Evolutionary conservation across 2,888 invertebrate genomes (phyloP).

Genomic region (Cheilosia impressa): DNA sequence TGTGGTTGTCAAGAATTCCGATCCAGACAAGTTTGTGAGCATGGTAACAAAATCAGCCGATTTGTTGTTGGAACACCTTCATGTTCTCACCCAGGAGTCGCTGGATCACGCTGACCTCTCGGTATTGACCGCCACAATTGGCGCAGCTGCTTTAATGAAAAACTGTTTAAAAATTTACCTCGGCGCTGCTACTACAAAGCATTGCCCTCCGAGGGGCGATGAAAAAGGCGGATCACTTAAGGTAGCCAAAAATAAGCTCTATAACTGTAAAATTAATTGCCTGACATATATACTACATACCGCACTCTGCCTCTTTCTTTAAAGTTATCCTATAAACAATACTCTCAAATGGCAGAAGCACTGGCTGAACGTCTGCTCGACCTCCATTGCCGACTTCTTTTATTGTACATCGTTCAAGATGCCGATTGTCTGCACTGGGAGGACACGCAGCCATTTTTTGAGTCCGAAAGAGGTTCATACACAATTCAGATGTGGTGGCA

Average conservation of each 20-base stretch:
- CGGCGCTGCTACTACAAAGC: constrained; percentile 84
- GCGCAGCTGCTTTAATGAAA: constrained; percentile 90
- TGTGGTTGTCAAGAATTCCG: constrained; percentile 89
- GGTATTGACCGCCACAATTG: constrained; percentile 91
- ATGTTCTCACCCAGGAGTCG: constrained; percentile 91
- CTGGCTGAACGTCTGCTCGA: constrained; percentile 92
- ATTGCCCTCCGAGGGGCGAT: constrained; percentile 82
- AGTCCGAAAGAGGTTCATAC: constrained; percentile 91
- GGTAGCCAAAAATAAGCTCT: constrained; percentile 67
- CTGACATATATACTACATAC: background rate
- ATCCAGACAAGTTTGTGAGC: constrained; percentile 90
- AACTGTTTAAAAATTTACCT: constrained; percentile 92
- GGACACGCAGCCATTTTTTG: constrained; percentile 87
- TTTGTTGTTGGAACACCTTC: constrained; percentile 90
- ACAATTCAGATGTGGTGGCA: constrained; percentile 95
- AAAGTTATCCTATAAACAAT: constrained; percentile 88
- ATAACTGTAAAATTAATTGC: background rate
- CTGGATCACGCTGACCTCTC: constrained; percentile 93
- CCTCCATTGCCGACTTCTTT: constrained; percentile 90
- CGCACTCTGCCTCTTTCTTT: background rate
- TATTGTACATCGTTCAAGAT: constrained; percentile 92
- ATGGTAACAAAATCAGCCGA: constrained; percentile 89
- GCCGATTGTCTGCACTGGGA: constrained; percentile 91
- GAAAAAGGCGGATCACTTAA: constrained; percentile 83
- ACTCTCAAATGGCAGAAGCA: constrained; percentile 93